A percentile compares a stretch with the other conserved stretches of the same genome.
Evolutionary conservation across 2,113 vertebrate genomes (phyloP).

Genomic region (Uropsilus gracilis): DNA sequence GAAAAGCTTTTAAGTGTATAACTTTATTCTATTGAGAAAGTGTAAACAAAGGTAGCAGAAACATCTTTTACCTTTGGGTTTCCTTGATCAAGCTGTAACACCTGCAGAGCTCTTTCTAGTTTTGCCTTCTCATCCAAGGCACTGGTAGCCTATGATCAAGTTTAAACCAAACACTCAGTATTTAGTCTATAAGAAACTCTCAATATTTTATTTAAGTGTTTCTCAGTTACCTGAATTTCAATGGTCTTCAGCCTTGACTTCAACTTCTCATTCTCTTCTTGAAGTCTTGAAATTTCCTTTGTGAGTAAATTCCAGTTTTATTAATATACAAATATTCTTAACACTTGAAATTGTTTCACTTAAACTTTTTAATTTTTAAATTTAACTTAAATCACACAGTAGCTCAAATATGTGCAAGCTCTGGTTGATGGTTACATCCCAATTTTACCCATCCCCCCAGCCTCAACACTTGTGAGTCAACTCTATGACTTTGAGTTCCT

Average conservation of each 20-base stretch:
- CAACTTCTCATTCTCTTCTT: constrained; percentile 96
- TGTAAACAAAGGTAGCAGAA: neutral
- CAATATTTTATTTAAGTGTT: neutral
- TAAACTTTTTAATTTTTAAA: neutral
- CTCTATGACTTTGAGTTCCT: neutral
- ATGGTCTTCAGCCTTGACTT: constrained; percentile 90
- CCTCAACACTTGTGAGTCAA: neutral
- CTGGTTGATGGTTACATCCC: neutral
- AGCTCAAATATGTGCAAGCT: neutral
- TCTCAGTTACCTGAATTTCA: constrained; percentile 91
- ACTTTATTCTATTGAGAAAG: neutral
- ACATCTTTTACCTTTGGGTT: constrained; percentile 88
- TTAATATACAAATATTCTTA: neutral
- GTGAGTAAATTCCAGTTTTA: constrained; percentile 59
- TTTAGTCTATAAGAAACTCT: neutral
- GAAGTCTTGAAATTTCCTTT: constrained; percentile 94
- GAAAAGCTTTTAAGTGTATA: neutral
- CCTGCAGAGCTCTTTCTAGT: constrained; percentile 90
- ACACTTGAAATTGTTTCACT: constrained; percentile 27
- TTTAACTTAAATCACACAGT: neutral
- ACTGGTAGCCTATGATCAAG: constrained; percentile 88
- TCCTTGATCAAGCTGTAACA: constrained; percentile 89
- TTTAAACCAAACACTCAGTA: constrained; percentile 31
- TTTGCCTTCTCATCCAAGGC: constrained; percentile 93
- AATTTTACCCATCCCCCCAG: neutral